Base-by-base conservation (phyloP, 2,797 vertebrate genomes). In the Pseudotriccus pelzelni region DNA sequence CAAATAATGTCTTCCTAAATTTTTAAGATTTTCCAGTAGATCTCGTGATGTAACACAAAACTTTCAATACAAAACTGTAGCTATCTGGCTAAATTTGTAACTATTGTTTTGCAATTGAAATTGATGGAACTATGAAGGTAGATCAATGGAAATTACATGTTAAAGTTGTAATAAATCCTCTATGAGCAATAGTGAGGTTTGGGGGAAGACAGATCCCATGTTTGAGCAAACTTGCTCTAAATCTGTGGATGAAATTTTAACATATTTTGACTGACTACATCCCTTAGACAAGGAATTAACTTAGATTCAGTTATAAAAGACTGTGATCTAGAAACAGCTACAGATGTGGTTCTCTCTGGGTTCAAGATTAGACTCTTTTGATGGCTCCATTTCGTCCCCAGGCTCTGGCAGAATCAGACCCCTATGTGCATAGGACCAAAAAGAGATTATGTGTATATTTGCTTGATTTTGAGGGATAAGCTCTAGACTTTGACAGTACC, bases 131-230 rank as follows among this genome's bases (percentile, higher is more conserved):
- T 52, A 4, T 20, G 49, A 47, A 59, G 43, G 68, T 58, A 28
- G 13, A 32, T 44, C 24, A 41, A 76, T 49, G 25, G 22, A 7
- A 44, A 30, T 49, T 64, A 27, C 7, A 13, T 7, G 28, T 36
- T 58, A 43, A 7, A n/a, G 7, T 66, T 66, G 9, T 39, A 84
- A 19, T 4, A 67, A 14, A 34, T 36, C 9, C 30, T 53, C 1
- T 30, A 16, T 19, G 14, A 89, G 16, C 12, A 70, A 25, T 1
- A 14, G 39, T 25, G 47, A 70, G n/a, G 14, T 6, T 36, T 49
- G 4, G 0, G 25, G 49, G 39, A n/a, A 78, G 24, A 53, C 0
- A 0, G 5, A 23, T 69, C 25, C 43, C 22, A 17, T 22, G 19
- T 74, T 70, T 74, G 30, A 84, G n/a, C 23, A 76, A 58, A 81